Conservation (phyloP, 2,888 invertebrate species). For the Glyphotaelius pellucidus region DNA sequence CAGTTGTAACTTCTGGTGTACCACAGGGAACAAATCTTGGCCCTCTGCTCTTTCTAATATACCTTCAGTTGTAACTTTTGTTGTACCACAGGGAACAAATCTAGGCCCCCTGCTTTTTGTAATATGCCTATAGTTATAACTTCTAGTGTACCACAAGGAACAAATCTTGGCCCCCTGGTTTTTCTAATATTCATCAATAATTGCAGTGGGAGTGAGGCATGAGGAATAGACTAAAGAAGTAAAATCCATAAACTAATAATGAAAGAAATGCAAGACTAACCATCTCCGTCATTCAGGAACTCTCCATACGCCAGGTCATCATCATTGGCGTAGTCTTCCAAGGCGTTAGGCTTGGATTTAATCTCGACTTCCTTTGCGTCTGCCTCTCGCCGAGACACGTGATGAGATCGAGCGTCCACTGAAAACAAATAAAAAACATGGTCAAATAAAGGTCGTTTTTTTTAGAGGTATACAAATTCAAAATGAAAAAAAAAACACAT, state of each 20-base stretch:
- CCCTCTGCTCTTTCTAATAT: too few relatives aligned
- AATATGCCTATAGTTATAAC: too few relatives aligned
- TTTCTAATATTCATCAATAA: too few relatives aligned
- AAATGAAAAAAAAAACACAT: not conserved
- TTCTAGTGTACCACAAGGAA: too few relatives aligned
- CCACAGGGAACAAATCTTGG: too few relatives aligned
- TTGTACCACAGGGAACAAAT: too few relatives aligned
- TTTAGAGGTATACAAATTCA: too few relatives aligned
- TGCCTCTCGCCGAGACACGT: not conserved
- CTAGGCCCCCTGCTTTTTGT: too few relatives aligned
- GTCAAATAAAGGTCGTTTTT: not conserved
- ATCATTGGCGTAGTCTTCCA: constrained; percentile 9
- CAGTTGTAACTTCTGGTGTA: too few relatives aligned
- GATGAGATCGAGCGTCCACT: constrained; percentile 38
- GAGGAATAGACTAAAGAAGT: not conserved
- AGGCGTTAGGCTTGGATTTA: not conserved
- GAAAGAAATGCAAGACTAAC: constrained; percentile 42
- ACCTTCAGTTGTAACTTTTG: too few relatives aligned
- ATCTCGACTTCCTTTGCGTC: not conserved
- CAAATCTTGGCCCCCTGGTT: too few relatives aligned
- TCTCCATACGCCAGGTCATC: constrained; percentile 28
- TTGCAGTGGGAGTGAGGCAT: too few relatives aligned
- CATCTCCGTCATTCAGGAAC: constrained; percentile 55
- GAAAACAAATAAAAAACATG: not conserved
- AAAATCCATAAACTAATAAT: not conserved